A percentile compares a stretch with the other conserved stretches of the same genome.
Evolutionary conservation across 2,888 invertebrate species (phyloP).

Genomic region (Thereva nobilitata): DNA sequence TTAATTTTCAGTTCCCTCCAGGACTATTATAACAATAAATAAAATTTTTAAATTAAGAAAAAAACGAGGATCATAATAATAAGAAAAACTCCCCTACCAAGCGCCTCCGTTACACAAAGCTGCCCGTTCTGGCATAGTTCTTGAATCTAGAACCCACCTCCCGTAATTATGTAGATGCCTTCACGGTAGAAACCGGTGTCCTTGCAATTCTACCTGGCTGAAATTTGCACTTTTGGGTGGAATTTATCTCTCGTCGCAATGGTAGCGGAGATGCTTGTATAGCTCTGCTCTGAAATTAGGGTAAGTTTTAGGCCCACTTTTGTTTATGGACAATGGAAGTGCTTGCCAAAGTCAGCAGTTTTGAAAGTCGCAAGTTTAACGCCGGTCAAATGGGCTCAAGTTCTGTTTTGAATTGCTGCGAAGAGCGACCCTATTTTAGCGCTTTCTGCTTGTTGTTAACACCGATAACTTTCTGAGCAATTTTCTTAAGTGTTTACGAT

Average conservation of each 20-base stretch:
- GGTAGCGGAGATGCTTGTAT: no score
- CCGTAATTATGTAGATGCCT: slow-evolving; percentile 28
- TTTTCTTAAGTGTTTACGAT: no score
- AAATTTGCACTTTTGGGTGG: slow-evolving; percentile 16
- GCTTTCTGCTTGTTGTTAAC: no score
- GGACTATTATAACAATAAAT: slow-evolving; percentile 31
- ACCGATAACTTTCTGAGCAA: no score
- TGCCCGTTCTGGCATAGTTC: neutral
- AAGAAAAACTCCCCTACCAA: slow-evolving; percentile 9
- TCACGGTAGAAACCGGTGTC: neutral
- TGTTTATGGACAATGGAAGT: slow-evolving; percentile 21
- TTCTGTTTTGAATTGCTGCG: slow-evolving; percentile 14
- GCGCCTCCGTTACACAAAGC: neutral
- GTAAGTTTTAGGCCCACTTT: slow-evolving; percentile 18
- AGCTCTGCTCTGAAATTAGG: slow-evolving; percentile 6
- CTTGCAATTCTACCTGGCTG: slow-evolving; percentile 17
- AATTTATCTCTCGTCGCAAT: slow-evolving; percentile 26
- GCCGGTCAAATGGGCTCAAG: slow-evolving; percentile 14
- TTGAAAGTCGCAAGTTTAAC: neutral
- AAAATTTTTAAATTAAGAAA: slow-evolving; percentile 33
- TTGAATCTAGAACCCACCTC: neutral
- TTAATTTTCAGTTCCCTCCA: slow-evolving; percentile 44
- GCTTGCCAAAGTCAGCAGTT: slow-evolving; percentile 2
- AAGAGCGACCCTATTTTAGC: neutral
- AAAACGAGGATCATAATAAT: slow-evolving; percentile 21